Percentiles rank a stretch among this genome's conserved stretches.
Conservation (phyloP, 2,113 vertebrate species). For the Excalfactoria chinensis region DNA sequence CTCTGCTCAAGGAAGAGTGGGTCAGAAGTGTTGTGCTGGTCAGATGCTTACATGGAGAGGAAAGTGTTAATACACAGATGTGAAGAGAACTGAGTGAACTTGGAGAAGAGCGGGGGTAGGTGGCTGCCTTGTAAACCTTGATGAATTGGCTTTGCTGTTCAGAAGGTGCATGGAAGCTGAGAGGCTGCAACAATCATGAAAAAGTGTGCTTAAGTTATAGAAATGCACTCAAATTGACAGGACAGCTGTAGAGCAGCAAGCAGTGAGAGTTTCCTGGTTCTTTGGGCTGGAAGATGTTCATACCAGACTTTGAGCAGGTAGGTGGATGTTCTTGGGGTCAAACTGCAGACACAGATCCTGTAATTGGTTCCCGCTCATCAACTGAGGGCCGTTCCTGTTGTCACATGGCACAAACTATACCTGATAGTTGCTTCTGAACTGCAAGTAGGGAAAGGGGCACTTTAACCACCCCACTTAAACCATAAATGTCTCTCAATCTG, state of each 20-base stretch:
- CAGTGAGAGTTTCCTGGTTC: not conserved
- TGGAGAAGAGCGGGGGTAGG: not conserved
- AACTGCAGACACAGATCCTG: not conserved
- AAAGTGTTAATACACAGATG: not conserved
- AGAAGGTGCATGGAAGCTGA: not conserved
- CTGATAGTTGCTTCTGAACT: not conserved
- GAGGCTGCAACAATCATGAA: not conserved
- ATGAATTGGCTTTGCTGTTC: not conserved
- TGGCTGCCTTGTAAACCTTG: not conserved
- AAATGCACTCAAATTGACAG: not conserved
- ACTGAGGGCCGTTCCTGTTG: rapidly evolving
- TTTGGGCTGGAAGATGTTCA: not conserved
- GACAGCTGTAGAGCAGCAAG: not conserved
- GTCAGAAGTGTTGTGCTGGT: not conserved
- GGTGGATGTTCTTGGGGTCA: not conserved
- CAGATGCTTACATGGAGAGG: not conserved
- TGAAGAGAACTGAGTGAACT: not conserved
- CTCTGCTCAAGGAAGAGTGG: not conserved
- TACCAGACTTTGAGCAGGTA: not conserved
- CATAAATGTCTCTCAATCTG: not conserved
- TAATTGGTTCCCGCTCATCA: not conserved
- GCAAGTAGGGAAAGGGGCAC: not conserved
- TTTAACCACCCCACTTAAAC: not conserved
- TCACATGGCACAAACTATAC: rapidly evolving
- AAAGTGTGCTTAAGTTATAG: not conserved